These are phyloP conservation scores for Herminia tarsipennalis DNA, from an alignment of 2,888 invertebrate species.

Conservation along the genomic window DNA sequence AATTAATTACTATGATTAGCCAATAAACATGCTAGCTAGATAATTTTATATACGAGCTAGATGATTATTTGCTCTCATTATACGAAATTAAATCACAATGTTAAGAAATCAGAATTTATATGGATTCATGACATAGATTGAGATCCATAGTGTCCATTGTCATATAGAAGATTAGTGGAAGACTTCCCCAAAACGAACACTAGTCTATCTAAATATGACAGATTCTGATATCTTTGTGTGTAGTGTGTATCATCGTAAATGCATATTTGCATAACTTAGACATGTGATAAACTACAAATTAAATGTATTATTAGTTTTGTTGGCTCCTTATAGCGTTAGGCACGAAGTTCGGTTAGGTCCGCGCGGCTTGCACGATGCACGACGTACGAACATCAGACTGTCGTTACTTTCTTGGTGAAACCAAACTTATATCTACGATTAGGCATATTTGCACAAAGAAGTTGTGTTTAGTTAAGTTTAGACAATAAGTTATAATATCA, in stretches of 20 bases:
- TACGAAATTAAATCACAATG: constrained; percentile 11
- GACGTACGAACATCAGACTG: constrained; percentile 41
- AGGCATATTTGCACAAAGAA: constrained; percentile 86
- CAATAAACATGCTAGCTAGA: constrained; percentile 28
- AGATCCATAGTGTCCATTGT: neutral
- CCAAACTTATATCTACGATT: constrained; percentile 82
- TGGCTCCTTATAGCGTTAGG: constrained; percentile 44
- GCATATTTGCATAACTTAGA: constrained; percentile 33
- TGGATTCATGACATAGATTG: neutral
- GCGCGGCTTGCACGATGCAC: constrained; percentile 43
- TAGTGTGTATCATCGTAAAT: constrained; percentile 35
- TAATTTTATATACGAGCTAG: constrained; percentile 34
- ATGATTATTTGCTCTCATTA: constrained; percentile 33
- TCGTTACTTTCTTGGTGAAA: constrained; percentile 73
- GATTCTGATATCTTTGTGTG: constrained; percentile 30
- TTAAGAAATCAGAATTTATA: constrained; percentile 33
- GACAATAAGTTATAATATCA: constrained; percentile 85
- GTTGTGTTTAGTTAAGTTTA: constrained; percentile 86
- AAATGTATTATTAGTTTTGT: constrained; percentile 32
- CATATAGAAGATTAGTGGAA: neutral
- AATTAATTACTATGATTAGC: constrained; percentile 23
- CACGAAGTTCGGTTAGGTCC: constrained; percentile 52
- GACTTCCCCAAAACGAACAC: constrained; percentile 1
- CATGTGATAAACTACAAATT: constrained; percentile 40
- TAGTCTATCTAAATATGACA: neutral